A percentile compares a stretch with the other conserved stretches of the same genome.
phyloP scores from a whole-genome alignment of 1,140 invertebrate genomes.

The Ips nitidus region DNA sequence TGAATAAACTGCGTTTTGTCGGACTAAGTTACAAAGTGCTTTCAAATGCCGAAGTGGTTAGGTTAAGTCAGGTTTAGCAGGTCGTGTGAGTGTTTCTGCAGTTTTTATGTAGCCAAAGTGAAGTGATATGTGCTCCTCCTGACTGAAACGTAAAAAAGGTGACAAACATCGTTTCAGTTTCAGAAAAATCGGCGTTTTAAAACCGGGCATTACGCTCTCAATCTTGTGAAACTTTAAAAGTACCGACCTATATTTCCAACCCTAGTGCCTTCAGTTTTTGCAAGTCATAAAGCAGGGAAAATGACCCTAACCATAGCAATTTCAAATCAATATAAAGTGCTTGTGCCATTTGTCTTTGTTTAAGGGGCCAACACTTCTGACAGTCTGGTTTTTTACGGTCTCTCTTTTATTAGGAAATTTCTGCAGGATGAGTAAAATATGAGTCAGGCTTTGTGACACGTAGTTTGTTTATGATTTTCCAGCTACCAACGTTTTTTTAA shows the following conservation, averaged over 20 bases:
- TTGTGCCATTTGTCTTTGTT: conserved; percentile 20
- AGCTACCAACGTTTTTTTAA: no score
- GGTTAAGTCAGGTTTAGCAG: no score
- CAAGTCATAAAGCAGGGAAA: conserved; percentile 17
- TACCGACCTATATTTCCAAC: conserved; percentile 7
- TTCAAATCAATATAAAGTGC: conserved; percentile 21
- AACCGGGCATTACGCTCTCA: no score
- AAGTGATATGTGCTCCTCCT: no score
- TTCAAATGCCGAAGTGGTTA: no score
- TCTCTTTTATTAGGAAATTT: conserved; percentile 16
- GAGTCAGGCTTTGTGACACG: conserved; percentile 1
- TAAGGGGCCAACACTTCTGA: conserved; percentile 19
- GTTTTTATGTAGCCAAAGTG: no score
- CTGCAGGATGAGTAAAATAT: conserved; percentile 18
- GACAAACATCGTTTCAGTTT: no score
- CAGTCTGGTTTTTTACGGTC: conserved; percentile 17
- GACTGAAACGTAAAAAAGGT: no score
- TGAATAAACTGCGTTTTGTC: no score
- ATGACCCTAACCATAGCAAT: conserved; percentile 18
- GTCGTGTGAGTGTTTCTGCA: no score
- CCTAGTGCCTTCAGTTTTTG: conserved; percentile 8
- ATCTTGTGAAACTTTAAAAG: conserved; percentile 2
- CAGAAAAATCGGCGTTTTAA: no score
- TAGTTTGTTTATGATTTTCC: neutral
- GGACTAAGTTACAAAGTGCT: no score